Evolutionary conservation across 2,797 vertebrate species (phyloP).

Genomic region (Coregonus ussuriensis): DNA sequence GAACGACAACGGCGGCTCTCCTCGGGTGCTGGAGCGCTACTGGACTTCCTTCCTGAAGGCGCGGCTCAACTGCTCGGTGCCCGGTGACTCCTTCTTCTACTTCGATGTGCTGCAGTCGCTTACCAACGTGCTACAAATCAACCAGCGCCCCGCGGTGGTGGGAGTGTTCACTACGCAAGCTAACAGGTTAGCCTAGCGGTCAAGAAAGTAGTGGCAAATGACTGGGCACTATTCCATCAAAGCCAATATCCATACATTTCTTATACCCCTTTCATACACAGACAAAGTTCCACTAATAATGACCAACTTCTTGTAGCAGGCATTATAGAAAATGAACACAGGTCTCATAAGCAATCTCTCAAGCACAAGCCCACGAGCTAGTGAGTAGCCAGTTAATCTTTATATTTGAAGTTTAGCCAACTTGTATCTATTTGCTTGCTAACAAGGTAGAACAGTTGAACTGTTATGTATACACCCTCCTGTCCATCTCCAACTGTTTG

Average conservation of each 20-base stretch:
- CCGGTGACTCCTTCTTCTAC: constrained; percentile 95
- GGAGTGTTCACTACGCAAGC: constrained; percentile 96
- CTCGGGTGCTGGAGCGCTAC: constrained; percentile 84
- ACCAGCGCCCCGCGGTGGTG: constrained; percentile 83
- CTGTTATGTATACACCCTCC: no score
- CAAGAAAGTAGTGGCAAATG: neutral
- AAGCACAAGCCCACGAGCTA: no score
- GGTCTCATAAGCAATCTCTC: no score
- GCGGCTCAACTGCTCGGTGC: constrained; percentile 92
- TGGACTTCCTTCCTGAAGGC: constrained; percentile 90
- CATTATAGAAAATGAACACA: no score
- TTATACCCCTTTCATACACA: neutral
- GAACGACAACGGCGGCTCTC: constrained; percentile 87
- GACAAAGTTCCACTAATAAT: no score
- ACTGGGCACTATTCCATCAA: neutral
- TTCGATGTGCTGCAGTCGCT: constrained; percentile 94
- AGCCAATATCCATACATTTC: neutral
- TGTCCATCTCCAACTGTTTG: no score
- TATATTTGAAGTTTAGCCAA: no score
- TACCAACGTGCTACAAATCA: constrained; percentile 91
- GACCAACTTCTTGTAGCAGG: no score
- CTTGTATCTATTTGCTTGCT: no score
- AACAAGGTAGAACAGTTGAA: no score
- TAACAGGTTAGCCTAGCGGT: constrained; percentile 81
- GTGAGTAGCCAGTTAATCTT: no score